Base-by-base conservation (phyloP, 37 sponge, comb jelly and placozoan genomes). In the Cliona cf. orientalis region DNA sequence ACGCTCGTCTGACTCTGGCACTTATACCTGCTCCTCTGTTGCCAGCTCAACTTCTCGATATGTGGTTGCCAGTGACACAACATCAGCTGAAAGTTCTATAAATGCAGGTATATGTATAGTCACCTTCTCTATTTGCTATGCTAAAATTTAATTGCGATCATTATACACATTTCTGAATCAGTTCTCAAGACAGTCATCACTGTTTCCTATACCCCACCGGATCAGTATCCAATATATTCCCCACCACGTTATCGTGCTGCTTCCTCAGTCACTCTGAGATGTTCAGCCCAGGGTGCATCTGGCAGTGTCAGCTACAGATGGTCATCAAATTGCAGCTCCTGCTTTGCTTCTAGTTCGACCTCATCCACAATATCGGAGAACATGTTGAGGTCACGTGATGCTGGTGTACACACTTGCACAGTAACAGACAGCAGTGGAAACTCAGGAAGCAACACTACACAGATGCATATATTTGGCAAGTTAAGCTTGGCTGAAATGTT, bases 391-490 rank as follows among this genome's bases (percentile, higher is more conserved):
- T 72, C 73, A 33, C 42, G 45, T 49, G 53, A 46, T 53, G 56
- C 56, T 72, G 73, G 73, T 2, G 55, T 46, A 14, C 73, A 72
- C 56, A 72, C 73, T 5, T 72, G 73, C 32, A 46, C 53, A 26
- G 73, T 46, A 25, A 46, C 56, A 55, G 73, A 49, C 56, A 72
- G 56, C 34, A 25, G 34, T 26, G 34, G 73, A 43, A 49, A 46
- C 56, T 55, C n/a, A 36, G 73, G 73, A 12, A 49, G 56, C 19
- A 32, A 44, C 45, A 33, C 34, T 49, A 72, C 56, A 17, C 56
- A 46, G 56, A 72, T 72, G 73, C 46, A 43, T 25, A 46, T 72
- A 19, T 25, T 72, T 28, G 73, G 73, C 53, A 34, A 46, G 73
- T 5, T 19, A 49, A 49, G 14, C 53, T 9, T 49, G 14, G 9